Evolutionary conservation across 1,140 invertebrate species (phyloP).

Genomic region (Pomacea maculata): DNA sequence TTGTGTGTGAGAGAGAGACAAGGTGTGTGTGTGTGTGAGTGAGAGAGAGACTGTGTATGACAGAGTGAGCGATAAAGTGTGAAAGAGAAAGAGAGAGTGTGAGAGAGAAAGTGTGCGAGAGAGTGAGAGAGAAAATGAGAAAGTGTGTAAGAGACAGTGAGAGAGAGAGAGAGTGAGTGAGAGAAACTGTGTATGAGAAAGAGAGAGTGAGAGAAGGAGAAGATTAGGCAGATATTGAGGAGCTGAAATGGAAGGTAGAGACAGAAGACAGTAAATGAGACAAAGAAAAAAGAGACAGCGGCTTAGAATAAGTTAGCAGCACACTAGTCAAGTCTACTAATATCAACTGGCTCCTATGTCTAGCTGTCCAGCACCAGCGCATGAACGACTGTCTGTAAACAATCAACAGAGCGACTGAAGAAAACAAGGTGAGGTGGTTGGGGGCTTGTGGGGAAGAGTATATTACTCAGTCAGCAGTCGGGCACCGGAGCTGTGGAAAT

Average conservation of each 20-base stretch:
- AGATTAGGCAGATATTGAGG: neutral
- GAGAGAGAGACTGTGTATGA: neutral
- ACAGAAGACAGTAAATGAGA: neutral
- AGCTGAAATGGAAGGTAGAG: neutral
- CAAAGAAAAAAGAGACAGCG: neutral
- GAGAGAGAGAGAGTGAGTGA: neutral
- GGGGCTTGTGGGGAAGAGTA: too few relatives aligned
- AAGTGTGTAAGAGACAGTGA: neutral
- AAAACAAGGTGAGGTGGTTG: too few relatives aligned
- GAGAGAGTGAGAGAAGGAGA: neutral
- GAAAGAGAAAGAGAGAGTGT: neutral
- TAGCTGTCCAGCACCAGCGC: too few relatives aligned
- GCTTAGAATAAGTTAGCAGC: neutral
- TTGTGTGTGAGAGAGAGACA: neutral
- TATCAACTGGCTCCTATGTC: too few relatives aligned
- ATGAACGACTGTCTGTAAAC: too few relatives aligned
- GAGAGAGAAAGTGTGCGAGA: slow-evolving; percentile 6
- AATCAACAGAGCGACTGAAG: too few relatives aligned
- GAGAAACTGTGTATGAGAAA: neutral
- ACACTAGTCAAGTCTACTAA: too few relatives aligned
- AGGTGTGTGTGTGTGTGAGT: neutral
- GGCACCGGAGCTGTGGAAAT: too few relatives aligned
- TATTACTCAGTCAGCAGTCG: too few relatives aligned
- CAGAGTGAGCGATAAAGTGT: neutral
- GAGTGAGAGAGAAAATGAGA: slow-evolving; percentile 16